Evolutionary conservation across 2,797 vertebrate genomes (phyloP), one percentile per base, ranked within the genome.

Genomic region (Acropternis orthonyx): DNA sequence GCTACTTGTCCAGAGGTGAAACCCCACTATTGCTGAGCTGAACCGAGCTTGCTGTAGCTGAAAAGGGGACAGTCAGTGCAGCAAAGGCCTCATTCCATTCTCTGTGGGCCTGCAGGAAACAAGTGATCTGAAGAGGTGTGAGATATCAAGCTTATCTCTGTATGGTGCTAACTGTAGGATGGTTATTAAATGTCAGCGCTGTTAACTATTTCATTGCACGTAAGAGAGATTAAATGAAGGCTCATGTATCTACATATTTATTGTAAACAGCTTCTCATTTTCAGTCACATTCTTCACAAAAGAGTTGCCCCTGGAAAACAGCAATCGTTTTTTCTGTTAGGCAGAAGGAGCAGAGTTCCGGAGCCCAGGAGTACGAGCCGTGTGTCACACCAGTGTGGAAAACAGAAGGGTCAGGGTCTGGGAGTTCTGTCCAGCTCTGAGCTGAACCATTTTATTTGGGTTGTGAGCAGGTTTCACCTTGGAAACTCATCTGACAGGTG

Each of bases 341-440:
- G 23, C 12, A 30, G 56, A 75, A 80, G 46, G 34, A 88, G 17
- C 28, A 69, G 51, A 65, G 19, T 37, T 86, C n/a, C 18, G 30
- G 66, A 61, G 18, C n/a, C 67, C 32, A 63, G 61, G 22, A 80
- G 7, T 36, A 14, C 0, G 0, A 15, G 16, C 9, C 49, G 11
- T 66, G n/a, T 27, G 9, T 58, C 43, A 73, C 48, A 34, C 8
- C 28, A 24, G 43, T 59, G n/a, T 28, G 49, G 61, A 48, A 83
- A 85, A 65, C 5, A 61, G 36, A 20, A 0, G 3, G 72, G 32
- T 43, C 22, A 44, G 18, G 9, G 72, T 73, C 37, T 3, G 3
- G 9, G 26, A 82, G 15, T n/a, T 74, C 61, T 91, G 23, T 63
- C 48, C 22, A 67, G 34, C 55, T 74, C 15, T 0, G 2, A 27